phyloP scores from a whole-genome alignment of 2,888 invertebrate genomes.

The Lasiommata megera region DNA sequence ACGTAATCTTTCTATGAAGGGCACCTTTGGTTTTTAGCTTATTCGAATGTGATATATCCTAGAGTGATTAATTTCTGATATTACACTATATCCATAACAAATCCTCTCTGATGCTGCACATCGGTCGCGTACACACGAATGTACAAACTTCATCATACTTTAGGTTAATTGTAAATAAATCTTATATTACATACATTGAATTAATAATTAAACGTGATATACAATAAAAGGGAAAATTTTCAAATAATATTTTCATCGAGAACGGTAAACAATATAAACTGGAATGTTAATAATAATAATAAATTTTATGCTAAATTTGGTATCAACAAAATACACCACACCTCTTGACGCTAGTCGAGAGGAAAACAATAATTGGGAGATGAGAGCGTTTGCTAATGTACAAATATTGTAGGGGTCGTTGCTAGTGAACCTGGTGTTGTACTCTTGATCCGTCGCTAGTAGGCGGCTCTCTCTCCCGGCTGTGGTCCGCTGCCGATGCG shows the following conservation, averaged over 20 bases:
- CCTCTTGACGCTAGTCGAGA: slow-evolving; percentile 50
- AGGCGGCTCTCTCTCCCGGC: slow-evolving; percentile 50
- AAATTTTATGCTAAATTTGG: slow-evolving; percentile 73
- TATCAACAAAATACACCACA: slow-evolving; percentile 72
- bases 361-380: slow-evolving; percentile 55
- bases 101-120: slow-evolving; percentile 67
- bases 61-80: slow-evolving; percentile 77
- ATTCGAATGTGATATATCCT: slow-evolving; percentile 82
- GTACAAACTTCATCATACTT: slow-evolving; percentile 62
- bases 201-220: slow-evolving; percentile 66
- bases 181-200: slow-evolving; percentile 71
- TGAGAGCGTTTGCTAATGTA: slow-evolving; percentile 45
- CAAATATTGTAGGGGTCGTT: slow-evolving; percentile 35
- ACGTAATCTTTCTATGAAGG: slow-evolving; percentile 84
- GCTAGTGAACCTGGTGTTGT: slow-evolving; percentile 29
- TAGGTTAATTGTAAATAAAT: slow-evolving; percentile 79
- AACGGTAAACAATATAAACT: slow-evolving; percentile 73
- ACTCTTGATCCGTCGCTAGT: slow-evolving; percentile 58
- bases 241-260: slow-evolving; percentile 62
- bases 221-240: slow-evolving; percentile 62
- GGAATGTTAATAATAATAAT: slow-evolving; percentile 74
- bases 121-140: slow-evolving; percentile 72
- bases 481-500: slow-evolving; percentile 51
- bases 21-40: slow-evolving; percentile 94
- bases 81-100: slow-evolving; percentile 75